Conservation (phyloP, 2,888 invertebrate species). For the Bedellia somnulentella region DNA sequence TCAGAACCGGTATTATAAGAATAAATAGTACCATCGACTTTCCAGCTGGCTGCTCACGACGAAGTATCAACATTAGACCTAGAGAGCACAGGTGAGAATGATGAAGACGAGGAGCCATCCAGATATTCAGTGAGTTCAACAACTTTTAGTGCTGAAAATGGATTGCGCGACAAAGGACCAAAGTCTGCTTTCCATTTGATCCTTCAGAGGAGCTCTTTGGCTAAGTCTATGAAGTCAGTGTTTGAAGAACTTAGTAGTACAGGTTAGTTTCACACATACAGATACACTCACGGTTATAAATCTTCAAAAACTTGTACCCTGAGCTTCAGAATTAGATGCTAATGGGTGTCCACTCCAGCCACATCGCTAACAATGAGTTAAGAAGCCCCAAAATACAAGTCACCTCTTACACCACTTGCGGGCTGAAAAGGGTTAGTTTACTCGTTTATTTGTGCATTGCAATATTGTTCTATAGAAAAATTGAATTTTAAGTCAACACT, state of each 20-base stretch:
- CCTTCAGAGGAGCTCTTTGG: constrained; percentile 78
- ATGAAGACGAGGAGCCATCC: constrained; percentile 40
- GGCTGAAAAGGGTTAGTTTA: too few species aligned
- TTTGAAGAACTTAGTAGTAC: constrained; percentile 74
- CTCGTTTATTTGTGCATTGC: too few species aligned
- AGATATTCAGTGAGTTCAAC: constrained; percentile 39
- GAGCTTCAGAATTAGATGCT: neutral
- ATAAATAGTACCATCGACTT: too few species aligned
- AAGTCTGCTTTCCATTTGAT: constrained; percentile 79
- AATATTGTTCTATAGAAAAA: too few species aligned
- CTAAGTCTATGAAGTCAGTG: constrained; percentile 79
- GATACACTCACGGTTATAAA: neutral
- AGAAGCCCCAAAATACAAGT: too few species aligned
- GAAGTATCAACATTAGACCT: constrained; percentile 56
- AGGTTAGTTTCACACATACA: constrained; percentile 24
- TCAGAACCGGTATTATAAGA: too few species aligned
- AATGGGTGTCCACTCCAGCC: neutral
- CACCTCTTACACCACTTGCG: too few species aligned
- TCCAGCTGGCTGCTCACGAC: constrained; percentile 60
- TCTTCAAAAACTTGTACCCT: too few species aligned
- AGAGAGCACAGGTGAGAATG: constrained; percentile 38
- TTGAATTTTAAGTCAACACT: too few species aligned
- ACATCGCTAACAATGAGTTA: too few species aligned
- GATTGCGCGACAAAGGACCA: constrained; percentile 20
- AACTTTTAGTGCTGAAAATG: constrained; percentile 25